Evolutionary conservation across 2,888 invertebrate genomes (phyloP).

Genomic region (Anorthoa munda): DNA sequence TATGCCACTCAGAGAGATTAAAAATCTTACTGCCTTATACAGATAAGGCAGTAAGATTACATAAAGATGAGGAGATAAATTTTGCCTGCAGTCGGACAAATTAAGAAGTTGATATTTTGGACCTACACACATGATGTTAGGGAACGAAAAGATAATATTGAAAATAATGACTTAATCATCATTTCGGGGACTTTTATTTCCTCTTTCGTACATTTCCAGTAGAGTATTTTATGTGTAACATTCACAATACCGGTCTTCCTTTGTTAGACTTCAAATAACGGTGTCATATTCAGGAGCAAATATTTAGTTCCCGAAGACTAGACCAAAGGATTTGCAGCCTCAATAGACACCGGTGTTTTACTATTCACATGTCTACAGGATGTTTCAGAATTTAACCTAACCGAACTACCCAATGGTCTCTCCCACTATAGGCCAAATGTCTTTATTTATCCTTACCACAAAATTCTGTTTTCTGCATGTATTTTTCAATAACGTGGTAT

Average conservation of each 20-base stretch:
- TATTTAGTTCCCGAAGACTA: conserved; percentile 15
- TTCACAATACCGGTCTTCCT: not conserved
- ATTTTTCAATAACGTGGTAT: too few species aligned
- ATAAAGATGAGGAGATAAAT: not conserved
- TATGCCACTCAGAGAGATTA: not conserved
- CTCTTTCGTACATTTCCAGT: not conserved
- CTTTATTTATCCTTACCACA: not conserved
- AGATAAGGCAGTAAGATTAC: too few species aligned
- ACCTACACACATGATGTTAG: too few species aligned
- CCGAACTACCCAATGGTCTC: not conserved
- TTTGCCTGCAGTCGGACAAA: not conserved
- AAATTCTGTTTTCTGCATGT: too few species aligned
- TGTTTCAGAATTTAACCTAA: not conserved
- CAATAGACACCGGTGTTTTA: conserved; percentile 7
- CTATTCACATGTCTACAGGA: not conserved
- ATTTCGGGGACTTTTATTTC: not conserved
- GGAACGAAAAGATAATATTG: too few species aligned
- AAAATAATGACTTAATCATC: not conserved
- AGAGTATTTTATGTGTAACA: not conserved
- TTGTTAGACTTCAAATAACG: conserved; percentile 5
- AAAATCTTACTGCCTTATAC: too few species aligned
- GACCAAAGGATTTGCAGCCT: conserved; percentile 35
- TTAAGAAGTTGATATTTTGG: not conserved
- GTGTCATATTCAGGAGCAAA: conserved; percentile 23
- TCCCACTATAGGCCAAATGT: not conserved